A percentile compares a stretch with the other conserved stretches of the same genome.
These are phyloP conservation scores for Periophthalmus magnuspinnatus DNA, from an alignment of 2,797 vertebrate genomes.

Conservation along the genomic window DNA sequence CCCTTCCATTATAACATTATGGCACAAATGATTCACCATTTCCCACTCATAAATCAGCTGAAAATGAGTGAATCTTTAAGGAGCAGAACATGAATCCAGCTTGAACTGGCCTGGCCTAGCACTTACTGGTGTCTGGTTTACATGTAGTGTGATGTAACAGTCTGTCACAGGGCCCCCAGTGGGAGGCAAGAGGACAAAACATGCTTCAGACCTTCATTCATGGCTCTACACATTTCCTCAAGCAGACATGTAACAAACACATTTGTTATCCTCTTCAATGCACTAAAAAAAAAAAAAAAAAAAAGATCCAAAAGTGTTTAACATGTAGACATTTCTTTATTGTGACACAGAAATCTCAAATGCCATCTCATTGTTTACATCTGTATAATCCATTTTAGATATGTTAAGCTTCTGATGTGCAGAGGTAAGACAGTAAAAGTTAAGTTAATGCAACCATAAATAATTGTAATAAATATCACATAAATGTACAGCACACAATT, in stretches of 20 bases:
- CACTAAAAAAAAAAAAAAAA: not conserved
- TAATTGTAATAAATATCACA: constrained; percentile 99
- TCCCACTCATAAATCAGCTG: constrained; percentile 3
- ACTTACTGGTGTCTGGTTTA: constrained; percentile 49
- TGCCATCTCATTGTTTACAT: constrained; percentile 76
- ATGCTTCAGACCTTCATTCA: constrained; percentile 2
- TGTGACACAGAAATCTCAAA: constrained; percentile 81
- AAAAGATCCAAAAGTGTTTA: constrained; percentile 21
- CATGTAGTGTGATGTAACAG: constrained; percentile 46
- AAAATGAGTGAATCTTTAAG: not conserved
- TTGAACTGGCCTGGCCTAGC: constrained; percentile 52
- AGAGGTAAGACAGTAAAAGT: constrained; percentile 86
- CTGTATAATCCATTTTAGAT: constrained; percentile 85
- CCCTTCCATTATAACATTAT: no score
- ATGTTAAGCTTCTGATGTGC: constrained; percentile 82
- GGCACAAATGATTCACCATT: no score
- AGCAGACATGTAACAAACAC: not conserved
- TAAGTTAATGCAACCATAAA: constrained; percentile 96
- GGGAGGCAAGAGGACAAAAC: constrained; percentile 32
- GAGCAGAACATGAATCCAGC: constrained; percentile 39
- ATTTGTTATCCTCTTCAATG: not conserved
- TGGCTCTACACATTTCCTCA: constrained; percentile 9
- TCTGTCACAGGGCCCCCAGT: constrained; percentile 14
- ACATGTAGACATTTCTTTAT: constrained; percentile 84
- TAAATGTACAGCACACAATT: constrained; percentile 89